phyloP scores from a whole-genome alignment of 1,140 invertebrate genomes.

The Drosophila malerkotliana region DNA sequence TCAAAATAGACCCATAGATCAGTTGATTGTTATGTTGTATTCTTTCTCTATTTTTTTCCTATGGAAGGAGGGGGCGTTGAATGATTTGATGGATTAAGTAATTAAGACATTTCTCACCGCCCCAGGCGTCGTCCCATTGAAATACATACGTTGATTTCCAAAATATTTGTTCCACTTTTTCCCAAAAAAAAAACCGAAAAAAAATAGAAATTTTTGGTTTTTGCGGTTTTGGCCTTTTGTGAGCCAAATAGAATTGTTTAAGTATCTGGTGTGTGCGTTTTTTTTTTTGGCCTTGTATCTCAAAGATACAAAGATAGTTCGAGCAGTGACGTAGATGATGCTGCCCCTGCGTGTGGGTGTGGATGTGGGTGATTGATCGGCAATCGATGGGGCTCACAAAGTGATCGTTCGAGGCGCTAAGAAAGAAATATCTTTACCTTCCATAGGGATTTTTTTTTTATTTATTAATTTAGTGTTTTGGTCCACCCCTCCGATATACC shows the following conservation, averaged over 20 bases:
- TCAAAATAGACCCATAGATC: constrained; percentile 15
- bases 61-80: constrained; percentile 31
- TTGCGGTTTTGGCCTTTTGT: constrained; percentile 48
- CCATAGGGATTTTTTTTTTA: neutral
- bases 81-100: constrained; percentile 70
- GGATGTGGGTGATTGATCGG: constrained; percentile 29
- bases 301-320: constrained; percentile 48
- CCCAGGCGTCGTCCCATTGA: constrained; percentile 28
- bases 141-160: constrained; percentile 62
- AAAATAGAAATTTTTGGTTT: neutral
- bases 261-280: constrained; percentile 25
- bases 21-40: constrained; percentile 32
- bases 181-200: neutral
- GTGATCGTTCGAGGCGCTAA: constrained; percentile 12
- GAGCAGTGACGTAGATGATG: constrained; percentile 32
- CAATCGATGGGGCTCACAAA: constrained; percentile 41
- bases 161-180: constrained; percentile 69
- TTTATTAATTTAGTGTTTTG: neutral
- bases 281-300: constrained; percentile 45
- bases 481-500: neutral
- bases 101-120: constrained; percentile 51
- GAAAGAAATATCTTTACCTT: too few species aligned
- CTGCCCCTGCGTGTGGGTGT: neutral
- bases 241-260: constrained; percentile 46
- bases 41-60: neutral